Conservation (phyloP, 2,113 vertebrate species). For the Lophura nycthemera region DNA sequence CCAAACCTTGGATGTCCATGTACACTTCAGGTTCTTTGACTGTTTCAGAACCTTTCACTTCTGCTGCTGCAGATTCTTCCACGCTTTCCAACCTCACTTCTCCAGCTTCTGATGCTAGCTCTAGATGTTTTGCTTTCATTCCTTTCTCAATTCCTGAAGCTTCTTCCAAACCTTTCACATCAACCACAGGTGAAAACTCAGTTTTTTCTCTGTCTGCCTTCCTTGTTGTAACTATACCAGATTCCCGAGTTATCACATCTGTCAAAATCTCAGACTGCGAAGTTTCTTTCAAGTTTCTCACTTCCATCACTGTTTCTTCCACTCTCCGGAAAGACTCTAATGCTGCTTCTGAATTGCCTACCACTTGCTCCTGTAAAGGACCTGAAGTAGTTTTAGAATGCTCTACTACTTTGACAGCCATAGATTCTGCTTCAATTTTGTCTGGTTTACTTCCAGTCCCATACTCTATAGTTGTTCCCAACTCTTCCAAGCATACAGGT, state of each 20-base stretch:
- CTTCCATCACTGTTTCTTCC: background rate
- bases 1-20: background rate
- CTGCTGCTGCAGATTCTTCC: background rate
- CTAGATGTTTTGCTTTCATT: background rate
- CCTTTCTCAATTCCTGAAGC: background rate
- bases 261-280: background rate
- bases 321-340: background rate
- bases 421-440: background rate
- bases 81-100: background rate
- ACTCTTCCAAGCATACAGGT: background rate
- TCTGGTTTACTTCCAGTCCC: background rate
- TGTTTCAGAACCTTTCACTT: background rate
- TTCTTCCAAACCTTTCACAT: background rate
- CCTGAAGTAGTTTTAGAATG: background rate
- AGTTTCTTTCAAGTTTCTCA: background rate
- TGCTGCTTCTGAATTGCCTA: background rate
- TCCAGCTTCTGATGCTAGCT: background rate
- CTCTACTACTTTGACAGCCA: background rate
- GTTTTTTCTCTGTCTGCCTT: background rate
- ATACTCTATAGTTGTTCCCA: background rate
- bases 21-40: background rate
- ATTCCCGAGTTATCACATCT: slow-evolving; percentile 26
- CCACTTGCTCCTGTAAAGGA: background rate
- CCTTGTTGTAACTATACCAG: slow-evolving; percentile 6
- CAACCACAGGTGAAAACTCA: background rate